A percentile compares a stretch with the other conserved stretches of the same genome.
phyloP scores from a whole-genome alignment of 1,140 invertebrate genomes.

The Littorina saxatilis region DNA sequence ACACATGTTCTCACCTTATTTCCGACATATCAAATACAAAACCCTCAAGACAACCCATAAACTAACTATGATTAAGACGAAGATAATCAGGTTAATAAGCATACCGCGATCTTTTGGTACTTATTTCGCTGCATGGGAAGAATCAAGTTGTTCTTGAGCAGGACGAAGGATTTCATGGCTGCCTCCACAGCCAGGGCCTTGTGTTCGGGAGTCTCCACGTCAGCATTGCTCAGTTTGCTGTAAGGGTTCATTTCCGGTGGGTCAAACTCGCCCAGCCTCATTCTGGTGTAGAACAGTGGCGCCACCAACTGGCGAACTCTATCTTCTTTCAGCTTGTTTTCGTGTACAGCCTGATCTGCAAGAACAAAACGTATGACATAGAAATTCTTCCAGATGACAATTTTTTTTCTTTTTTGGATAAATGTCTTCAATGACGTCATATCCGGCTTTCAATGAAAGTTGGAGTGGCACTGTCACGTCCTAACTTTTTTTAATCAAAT shows the following conservation, averaged over 20 bases:
- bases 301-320: conserved; percentile 57
- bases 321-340: conserved; percentile 56
- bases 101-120: not conserved
- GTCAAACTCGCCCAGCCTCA: conserved; percentile 72
- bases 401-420: no score
- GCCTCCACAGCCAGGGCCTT: conserved; percentile 48
- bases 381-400: no score
- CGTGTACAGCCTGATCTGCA: conserved; percentile 60
- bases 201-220: conserved; percentile 59
- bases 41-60: no score
- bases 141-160: conserved; percentile 63
- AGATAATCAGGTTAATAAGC: no score
- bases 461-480: no score
- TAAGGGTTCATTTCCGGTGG: conserved; percentile 67
- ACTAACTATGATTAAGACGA: no score
- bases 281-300: conserved; percentile 73
- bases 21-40: no score
- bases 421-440: no score
- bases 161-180: conserved; percentile 62
- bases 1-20: no score
- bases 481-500: no score
- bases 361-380: not conserved
- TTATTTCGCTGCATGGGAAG: conserved; percentile 21
- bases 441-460: no score
- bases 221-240: conserved; percentile 39